Evolutionary conservation across 1,140 invertebrate species (phyloP), one percentile per base, ranked within the genome.

Genomic region (Vanessa tameamea): DNA sequence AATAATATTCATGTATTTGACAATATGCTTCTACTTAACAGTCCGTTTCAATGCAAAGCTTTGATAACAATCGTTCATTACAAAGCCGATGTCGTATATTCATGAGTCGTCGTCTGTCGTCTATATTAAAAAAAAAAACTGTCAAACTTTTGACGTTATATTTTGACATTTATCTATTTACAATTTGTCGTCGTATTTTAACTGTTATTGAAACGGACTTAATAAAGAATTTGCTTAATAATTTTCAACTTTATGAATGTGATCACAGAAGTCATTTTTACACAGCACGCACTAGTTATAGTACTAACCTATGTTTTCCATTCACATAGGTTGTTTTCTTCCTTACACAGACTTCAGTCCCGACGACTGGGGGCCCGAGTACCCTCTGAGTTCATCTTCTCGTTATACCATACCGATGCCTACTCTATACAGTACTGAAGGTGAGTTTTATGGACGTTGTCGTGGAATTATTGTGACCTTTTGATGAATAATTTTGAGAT

Each of bases 371-470:
- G 94, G 94, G 11, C 90, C 94, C 3, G 95, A 95, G 82, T 95
- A 94, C 88, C 94, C 94, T 4, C 85, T 95, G 61, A 87, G 87
- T 64, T 75, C 84, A 5, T 79, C 89, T 8, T 86, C 89, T 43
- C 90, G 93, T 68, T 94, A 94, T 82, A 93, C 95, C 68, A 94
- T 97, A 73, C 96, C 95, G 13, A 96, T 97, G 94, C 95, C 96
- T 1, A 96, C 96, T 0, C 90, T 96, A 2, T 97, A 97, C 85
- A 96, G 94, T 80, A 95, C 94, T 47, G 95, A 96, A 85, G 94
- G 94, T 93, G 93, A 75, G 82, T 69, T 76, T 51, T 71, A 16
- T 11, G 1, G 37, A 3, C 26, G 6, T 31, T 31, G 26, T 31
- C 2, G 26, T 4, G 3, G 26, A 31, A 4, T 31, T 31, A 4